These are phyloP conservation scores for Tenthredo livida DNA, from an alignment of 2,888 invertebrate species.

Conservation along the genomic window DNA sequence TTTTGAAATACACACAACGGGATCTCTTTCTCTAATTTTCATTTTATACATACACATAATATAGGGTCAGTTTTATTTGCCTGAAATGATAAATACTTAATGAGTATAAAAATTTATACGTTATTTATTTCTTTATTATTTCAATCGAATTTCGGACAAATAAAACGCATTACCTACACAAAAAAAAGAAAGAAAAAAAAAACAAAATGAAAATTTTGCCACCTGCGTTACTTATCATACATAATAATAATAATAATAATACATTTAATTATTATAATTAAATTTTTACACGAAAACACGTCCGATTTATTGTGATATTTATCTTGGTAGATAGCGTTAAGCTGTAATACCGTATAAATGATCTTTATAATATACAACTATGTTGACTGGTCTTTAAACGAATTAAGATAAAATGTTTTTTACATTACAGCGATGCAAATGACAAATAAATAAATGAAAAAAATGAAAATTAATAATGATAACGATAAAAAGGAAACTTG, in stretches of 20 bases:
- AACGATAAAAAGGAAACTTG: background rate
- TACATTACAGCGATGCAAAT: constrained; percentile 32
- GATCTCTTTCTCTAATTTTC: constrained; percentile 5
- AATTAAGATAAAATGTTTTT: constrained; percentile 28
- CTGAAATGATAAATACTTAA: background rate
- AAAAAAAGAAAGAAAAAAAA: background rate
- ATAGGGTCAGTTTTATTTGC: background rate
- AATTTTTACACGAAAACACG: constrained; percentile 22
- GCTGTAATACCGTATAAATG: constrained; percentile 32
- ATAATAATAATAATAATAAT: background rate
- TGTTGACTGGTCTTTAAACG: constrained; percentile 24
- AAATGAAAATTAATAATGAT: no score
- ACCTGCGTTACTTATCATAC: constrained; percentile 27
- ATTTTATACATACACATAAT: background rate
- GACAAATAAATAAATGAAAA: constrained; percentile 46
- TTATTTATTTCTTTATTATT: background rate
- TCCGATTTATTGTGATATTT: constrained; percentile 41
- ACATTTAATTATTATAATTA: background rate
- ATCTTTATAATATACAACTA: constrained; percentile 37
- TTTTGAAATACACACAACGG: background rate
- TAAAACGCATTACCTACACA: background rate
- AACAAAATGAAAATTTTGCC: background rate
- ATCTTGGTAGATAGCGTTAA: constrained; percentile 16
- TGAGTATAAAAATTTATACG: background rate
- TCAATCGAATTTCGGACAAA: constrained; percentile 1